These are phyloP conservation scores for Gryllus bimaculatus DNA, from an alignment of 1,140 invertebrate species.

Conservation along the genomic window DNA sequence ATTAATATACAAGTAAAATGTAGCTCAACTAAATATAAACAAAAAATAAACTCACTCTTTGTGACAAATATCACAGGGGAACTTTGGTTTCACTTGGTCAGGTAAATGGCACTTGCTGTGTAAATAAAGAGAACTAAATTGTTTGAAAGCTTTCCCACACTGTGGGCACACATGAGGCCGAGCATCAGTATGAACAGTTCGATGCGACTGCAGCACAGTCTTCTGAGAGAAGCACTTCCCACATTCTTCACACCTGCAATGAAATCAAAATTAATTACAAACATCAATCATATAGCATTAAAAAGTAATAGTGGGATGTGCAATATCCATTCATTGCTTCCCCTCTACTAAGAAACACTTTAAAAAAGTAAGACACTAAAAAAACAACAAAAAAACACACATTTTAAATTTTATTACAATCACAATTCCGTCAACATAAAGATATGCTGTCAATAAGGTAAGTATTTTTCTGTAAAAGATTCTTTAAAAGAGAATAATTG, in stretches of 20 bases:
- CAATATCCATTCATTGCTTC: too few species aligned
- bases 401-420: too few species aligned
- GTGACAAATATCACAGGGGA: conserved; percentile 20
- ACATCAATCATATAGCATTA: conserved; percentile 8
- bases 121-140: conserved; percentile 28
- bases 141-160: conserved; percentile 31
- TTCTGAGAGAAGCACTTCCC: conserved; percentile 30
- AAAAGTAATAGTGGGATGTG: conserved; percentile 17
- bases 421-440: too few species aligned
- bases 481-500: too few species aligned
- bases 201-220: conserved; percentile 27
- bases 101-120: conserved; percentile 30
- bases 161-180: conserved; percentile 30
- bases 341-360: too few species aligned
- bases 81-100: conserved; percentile 27
- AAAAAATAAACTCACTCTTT: conserved; percentile 16
- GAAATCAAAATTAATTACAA: conserved; percentile 21
- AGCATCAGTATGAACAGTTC: conserved; percentile 27
- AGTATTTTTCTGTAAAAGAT: too few species aligned
- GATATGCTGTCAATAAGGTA: too few species aligned
- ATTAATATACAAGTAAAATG: too few species aligned
- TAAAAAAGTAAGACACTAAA: too few species aligned
- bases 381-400: too few species aligned
- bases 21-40: background rate
- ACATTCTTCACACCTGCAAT: conserved; percentile 29